Evolutionary conservation across 2,113 vertebrate species (phyloP), one percentile per base, ranked within the genome.

Genomic region (Antennarius striatus): DNA sequence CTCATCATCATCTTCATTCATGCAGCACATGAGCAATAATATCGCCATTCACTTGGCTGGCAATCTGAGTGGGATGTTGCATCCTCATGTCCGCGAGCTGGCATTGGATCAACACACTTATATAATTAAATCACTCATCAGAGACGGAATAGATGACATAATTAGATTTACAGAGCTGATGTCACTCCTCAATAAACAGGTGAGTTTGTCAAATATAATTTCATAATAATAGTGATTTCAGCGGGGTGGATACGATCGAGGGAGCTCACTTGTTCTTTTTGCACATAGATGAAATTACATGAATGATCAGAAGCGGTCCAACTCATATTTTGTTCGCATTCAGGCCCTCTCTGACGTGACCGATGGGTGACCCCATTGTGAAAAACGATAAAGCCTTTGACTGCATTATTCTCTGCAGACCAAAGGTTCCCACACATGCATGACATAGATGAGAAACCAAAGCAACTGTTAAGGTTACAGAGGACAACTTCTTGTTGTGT

Each of bases 111-210:
- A 91, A 86, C 71, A 67, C 73, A 70, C 83, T 84, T 85, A 87
- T 90, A 92, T 92, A 92, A 93, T 85, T 86, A 86, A 89, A 90
- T 90, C 81, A 80, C 81, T 90, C 86, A 88, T 89, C 85, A 91
- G 84, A 58, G 56, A 82, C 56, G 50, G 63, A 82, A 77, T 85
- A 85, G 87, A 87, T 12, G 30, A 77, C 77, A 71, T 88, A 75
- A 90, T 90, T 84, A 36, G 67, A 89, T 89, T 83, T 84, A 73
- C 73, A 62, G 59, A 63, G 69, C 70, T 65, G 56, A 53, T 68
- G 83, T 83, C 79, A 57, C 73, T 75, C 73, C 76, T 67, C 45
- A 54, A 75, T 73, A 85, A 90, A 86, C 82, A 89, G 88, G 85
- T 89, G 81, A 89, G 82, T 63, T 82, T 74, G 78, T 46, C 75